These are phyloP conservation scores for Clinocottus analis DNA, from an alignment of 2,113 vertebrate species.

Conservation along the genomic window DNA sequence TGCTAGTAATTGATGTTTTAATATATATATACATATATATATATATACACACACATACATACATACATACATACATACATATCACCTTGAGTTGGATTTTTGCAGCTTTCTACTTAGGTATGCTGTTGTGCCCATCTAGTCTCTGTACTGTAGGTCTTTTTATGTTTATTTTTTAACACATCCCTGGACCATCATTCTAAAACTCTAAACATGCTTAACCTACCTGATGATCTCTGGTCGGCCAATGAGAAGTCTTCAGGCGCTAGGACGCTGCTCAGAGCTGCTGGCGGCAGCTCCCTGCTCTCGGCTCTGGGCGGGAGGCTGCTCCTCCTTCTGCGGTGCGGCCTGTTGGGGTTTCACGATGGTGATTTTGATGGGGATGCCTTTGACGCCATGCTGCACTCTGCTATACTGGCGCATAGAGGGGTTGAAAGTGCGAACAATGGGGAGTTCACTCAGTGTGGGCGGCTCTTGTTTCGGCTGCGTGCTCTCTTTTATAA, in stretches of 20 bases:
- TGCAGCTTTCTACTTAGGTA: background rate
- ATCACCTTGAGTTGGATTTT: background rate
- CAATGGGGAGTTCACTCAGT: constrained; percentile 66
- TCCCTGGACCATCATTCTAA: background rate
- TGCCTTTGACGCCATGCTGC: constrained; percentile 82
- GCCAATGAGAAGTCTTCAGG: constrained; percentile 80
- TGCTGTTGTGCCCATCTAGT: background rate
- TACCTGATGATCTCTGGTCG: constrained; percentile 75
- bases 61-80: background rate
- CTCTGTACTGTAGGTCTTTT: background rate
- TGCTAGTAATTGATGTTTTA: background rate
- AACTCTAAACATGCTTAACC: background rate
- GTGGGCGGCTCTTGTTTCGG: constrained; percentile 78
- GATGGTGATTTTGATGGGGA: constrained; percentile 76
- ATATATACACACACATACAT: background rate
- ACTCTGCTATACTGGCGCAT: constrained; percentile 86
- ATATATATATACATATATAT: background rate
- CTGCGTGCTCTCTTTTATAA: constrained; percentile 83
- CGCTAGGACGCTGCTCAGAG: constrained; percentile 85
- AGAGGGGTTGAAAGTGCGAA: constrained; percentile 82
- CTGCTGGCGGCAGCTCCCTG: constrained; percentile 85
- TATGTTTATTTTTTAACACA: background rate
- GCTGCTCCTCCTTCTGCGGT: constrained; percentile 79
- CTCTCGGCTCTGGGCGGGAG: constrained; percentile 81
- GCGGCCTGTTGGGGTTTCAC: constrained; percentile 81